These are phyloP conservation scores for Taxidea taxus DNA, from an alignment of 2,113 vertebrate genomes.

Conservation along the genomic window DNA sequence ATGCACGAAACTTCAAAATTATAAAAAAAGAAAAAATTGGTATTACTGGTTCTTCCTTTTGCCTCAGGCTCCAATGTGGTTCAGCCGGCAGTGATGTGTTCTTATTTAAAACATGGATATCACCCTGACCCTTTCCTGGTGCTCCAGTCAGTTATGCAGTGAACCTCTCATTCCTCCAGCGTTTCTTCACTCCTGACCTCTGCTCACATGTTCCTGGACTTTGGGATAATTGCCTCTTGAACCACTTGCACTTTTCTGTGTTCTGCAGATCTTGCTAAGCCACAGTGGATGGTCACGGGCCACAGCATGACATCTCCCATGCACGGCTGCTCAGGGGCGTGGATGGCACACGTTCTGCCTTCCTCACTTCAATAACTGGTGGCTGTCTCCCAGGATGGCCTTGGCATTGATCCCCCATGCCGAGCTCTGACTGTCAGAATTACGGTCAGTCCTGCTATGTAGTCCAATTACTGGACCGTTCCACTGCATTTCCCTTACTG, in stretches of 20 bases:
- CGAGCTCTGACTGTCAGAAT: neutral
- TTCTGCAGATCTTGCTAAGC: neutral
- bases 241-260: no score
- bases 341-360: neutral
- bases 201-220: neutral
- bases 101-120: neutral
- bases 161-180: neutral
- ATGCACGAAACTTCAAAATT: neutral
- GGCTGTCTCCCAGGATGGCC: neutral
- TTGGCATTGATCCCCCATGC: accelerated
- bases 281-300: accelerated
- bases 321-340: neutral
- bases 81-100: neutral
- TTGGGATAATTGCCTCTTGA: neutral
- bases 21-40: neutral
- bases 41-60: neutral
- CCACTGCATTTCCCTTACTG: neutral
- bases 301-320: neutral
- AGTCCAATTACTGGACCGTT: neutral
- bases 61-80: neutral
- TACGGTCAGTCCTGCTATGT: neutral
- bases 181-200: neutral
- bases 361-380: neutral
- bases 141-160: neutral
- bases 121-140: no score